These are phyloP conservation scores for Pseudochirops cupreus DNA, from an alignment of 2,797 vertebrate species.

Conservation along the genomic window DNA sequence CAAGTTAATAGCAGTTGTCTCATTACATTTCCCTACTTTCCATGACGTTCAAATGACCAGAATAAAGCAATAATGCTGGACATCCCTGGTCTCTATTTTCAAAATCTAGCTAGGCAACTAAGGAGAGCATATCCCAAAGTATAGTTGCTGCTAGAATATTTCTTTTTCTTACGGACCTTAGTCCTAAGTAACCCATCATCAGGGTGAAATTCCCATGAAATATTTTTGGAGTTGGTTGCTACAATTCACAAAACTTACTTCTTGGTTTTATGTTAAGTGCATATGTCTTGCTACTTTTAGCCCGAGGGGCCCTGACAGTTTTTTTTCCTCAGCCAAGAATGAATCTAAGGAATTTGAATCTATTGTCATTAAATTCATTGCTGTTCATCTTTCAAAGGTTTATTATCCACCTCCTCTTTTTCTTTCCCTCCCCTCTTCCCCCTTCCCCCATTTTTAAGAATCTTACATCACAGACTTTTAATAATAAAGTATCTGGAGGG, in stretches of 20 bases:
- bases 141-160: neutral
- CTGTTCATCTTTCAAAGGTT: neutral
- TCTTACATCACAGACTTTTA: too few relatives aligned
- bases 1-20: neutral
- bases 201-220: neutral
- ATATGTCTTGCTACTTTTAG: neutral
- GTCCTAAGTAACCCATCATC: neutral
- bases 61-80: neutral
- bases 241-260: neutral
- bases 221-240: conserved; percentile 1
- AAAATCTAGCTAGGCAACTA: neutral
- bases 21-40: neutral
- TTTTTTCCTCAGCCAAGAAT: neutral
- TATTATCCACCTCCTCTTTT: neutral
- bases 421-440: neutral
- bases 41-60: neutral
- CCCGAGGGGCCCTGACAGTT: neutral
- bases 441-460: neutral
- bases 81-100: neutral
- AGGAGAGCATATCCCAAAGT: neutral
- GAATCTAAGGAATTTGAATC: neutral
- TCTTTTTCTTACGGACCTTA: neutral
- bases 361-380: neutral
- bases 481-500: neutral
- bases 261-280: neutral